phyloP scores from a whole-genome alignment of 1,140 invertebrate species.

The Nasonia giraulti region DNA sequence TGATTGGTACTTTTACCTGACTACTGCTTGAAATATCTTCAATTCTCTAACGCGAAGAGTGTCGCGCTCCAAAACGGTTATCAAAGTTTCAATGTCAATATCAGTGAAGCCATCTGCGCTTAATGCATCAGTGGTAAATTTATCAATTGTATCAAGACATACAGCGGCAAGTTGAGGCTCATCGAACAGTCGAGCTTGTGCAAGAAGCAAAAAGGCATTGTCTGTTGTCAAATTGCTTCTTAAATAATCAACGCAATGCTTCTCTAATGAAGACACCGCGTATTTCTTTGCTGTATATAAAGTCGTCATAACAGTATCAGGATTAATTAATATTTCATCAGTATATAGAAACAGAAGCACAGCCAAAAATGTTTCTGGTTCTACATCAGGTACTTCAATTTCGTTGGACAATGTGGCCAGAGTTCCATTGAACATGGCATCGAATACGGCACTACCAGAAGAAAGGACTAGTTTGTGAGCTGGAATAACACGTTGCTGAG shows the following conservation, averaged over 20 bases:
- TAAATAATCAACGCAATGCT: conserved; percentile 90
- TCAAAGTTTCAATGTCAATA: conserved; percentile 89
- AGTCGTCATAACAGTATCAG: conserved; percentile 91
- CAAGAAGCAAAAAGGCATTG: conserved; percentile 90
- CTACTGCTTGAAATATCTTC: conserved; percentile 84
- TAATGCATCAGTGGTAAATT: conserved; percentile 87
- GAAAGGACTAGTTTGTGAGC: conserved; percentile 90
- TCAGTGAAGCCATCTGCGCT: conserved; percentile 91
- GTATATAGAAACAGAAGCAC: conserved; percentile 86
- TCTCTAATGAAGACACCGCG: conserved; percentile 87
- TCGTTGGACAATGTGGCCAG: conserved; percentile 81
- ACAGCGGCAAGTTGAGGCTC: conserved; percentile 85
- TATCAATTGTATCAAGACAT: conserved; percentile 91
- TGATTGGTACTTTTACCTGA: conserved; percentile 67
- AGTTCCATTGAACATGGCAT: conserved; percentile 91
- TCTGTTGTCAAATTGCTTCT: conserved; percentile 86
- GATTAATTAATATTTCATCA: conserved; percentile 90
- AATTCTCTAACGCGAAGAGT: conserved; percentile 88
- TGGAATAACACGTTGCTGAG: conserved; percentile 83
- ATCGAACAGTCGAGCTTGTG: conserved; percentile 87
- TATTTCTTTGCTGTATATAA: conserved; percentile 93
- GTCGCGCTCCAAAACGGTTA: conserved; percentile 87
- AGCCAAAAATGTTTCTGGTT: conserved; percentile 85
- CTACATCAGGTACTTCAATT: conserved; percentile 89
- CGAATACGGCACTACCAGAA: conserved; percentile 89